Percentiles rank a stretch among this genome's conserved stretches.
Evolutionary conservation across 2,888 invertebrate species (phyloP).

Genomic region (Troglohyphantes excavatus): DNA sequence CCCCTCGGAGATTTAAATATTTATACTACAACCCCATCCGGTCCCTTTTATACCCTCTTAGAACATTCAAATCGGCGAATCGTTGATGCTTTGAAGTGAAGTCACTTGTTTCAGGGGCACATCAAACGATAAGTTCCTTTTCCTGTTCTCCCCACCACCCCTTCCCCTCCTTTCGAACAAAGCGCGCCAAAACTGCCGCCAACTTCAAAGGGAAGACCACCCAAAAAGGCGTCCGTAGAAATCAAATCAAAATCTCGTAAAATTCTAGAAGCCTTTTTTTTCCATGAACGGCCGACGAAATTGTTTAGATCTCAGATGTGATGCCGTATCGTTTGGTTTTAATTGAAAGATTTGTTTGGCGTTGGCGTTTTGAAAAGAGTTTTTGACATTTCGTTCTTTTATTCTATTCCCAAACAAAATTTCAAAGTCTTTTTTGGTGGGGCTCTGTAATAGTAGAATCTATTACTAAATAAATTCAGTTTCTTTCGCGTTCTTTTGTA

Average conservation of each 20-base stretch:
- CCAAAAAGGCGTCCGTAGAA: conserved; percentile 34
- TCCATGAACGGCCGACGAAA: neutral
- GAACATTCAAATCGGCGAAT: conserved; percentile 32
- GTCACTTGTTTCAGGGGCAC: conserved; percentile 51
- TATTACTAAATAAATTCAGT: neutral
- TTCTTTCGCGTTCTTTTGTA: neutral
- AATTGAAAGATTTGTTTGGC: conserved; percentile 5
- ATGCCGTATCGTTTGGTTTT: neutral
- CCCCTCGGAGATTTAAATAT: conserved; percentile 12
- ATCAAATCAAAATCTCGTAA: conserved; percentile 39
- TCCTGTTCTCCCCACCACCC: neutral
- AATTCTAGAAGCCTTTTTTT: conserved; percentile 6
- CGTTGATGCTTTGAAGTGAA: conserved; percentile 20
- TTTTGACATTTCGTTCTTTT: neutral
- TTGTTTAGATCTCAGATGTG: too few relatives aligned
- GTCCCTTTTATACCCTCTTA: neutral
- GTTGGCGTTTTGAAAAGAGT: neutral
- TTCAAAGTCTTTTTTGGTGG: neutral
- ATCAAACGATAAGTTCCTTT: conserved; percentile 22
- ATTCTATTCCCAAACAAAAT: neutral
- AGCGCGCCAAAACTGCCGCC: conserved; percentile 1
- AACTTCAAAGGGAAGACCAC: conserved; percentile 25
- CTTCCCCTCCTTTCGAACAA: neutral
- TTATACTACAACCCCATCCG: conserved; percentile 9
- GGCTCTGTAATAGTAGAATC: neutral